Evolutionary conservation across 2,888 invertebrate species (phyloP).

Genomic region (Cepaea hortensis): DNA sequence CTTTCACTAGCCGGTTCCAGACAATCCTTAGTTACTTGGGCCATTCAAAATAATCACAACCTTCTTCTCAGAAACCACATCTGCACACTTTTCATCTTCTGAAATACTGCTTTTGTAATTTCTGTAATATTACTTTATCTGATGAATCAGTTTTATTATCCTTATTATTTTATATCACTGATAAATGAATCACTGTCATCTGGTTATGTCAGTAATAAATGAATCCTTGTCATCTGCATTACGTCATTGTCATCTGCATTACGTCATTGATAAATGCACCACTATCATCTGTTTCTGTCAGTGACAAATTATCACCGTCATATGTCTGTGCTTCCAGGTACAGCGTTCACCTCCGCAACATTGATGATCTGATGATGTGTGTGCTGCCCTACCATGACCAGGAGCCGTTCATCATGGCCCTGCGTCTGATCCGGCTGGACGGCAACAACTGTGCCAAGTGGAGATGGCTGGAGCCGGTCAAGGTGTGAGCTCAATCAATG

Average conservation of each 20-base stretch:
- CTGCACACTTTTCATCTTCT: too few relatives aligned
- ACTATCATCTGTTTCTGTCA: background rate
- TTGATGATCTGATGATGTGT: constrained; percentile 86
- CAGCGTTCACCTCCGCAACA: constrained; percentile 91
- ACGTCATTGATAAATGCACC: too few relatives aligned
- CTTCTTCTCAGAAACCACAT: too few relatives aligned
- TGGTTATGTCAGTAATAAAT: background rate
- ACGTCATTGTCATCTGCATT: background rate
- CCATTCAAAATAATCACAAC: too few relatives aligned
- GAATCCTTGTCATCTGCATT: background rate
- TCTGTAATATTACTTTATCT: too few relatives aligned
- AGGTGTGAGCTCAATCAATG: constrained; percentile 73
- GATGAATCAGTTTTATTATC: too few relatives aligned
- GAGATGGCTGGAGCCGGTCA: constrained; percentile 81
- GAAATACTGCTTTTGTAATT: too few relatives aligned
- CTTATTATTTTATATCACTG: too few relatives aligned
- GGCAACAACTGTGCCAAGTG: constrained; percentile 72
- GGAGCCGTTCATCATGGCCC: constrained; percentile 87
- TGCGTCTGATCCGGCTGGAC: constrained; percentile 85
- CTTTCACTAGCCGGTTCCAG: too few relatives aligned
- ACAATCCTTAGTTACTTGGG: too few relatives aligned
- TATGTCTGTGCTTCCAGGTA: constrained; percentile 79
- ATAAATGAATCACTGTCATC: too few relatives aligned
- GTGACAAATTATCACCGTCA: background rate
- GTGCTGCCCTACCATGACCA: constrained; percentile 95